Conservation (phyloP, 2,888 invertebrate genomes). For the Heliconius ismenius region DNA sequence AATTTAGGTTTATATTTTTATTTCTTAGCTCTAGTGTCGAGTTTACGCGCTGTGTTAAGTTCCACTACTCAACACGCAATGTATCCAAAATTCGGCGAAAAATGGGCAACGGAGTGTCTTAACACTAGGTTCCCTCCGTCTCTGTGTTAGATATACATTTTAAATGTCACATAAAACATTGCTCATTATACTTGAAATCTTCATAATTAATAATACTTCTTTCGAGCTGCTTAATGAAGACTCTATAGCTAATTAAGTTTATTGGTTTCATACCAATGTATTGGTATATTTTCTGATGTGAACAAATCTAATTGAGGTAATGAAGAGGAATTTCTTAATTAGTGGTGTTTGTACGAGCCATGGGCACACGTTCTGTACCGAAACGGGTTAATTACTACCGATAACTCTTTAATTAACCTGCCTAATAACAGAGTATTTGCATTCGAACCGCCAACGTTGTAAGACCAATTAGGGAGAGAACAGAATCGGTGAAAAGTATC, state of each 20-base stretch:
- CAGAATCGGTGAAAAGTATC: slow-evolving; percentile 39
- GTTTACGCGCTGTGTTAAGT: too few species aligned
- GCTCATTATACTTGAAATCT: neutral
- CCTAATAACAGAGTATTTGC: slow-evolving; percentile 80
- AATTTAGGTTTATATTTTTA: too few species aligned
- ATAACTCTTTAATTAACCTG: slow-evolving; percentile 81
- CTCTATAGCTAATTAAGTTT: slow-evolving; percentile 20
- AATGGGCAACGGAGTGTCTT: too few species aligned
- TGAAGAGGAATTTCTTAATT: slow-evolving; percentile 80
- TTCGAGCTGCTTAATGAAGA: slow-evolving; percentile 5
- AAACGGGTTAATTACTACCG: slow-evolving; percentile 77
- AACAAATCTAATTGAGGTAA: slow-evolving; percentile 77
- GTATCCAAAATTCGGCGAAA: too few species aligned
- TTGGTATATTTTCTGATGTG: slow-evolving; percentile 59
- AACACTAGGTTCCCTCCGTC: too few species aligned
- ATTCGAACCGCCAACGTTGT: slow-evolving; percentile 62
- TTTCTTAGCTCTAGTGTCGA: too few species aligned
- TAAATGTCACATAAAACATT: neutral
- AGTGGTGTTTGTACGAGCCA: slow-evolving; percentile 73
- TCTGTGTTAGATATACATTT: neutral
- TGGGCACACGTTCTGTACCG: slow-evolving; percentile 75
- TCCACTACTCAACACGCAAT: too few species aligned
- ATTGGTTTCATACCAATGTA: slow-evolving; percentile 50
- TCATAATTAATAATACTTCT: slow-evolving; percentile 3
- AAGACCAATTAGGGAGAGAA: slow-evolving; percentile 64